Base-by-base conservation (phyloP, 2,113 vertebrate genomes). In the Pachycephala philippinensis region DNA sequence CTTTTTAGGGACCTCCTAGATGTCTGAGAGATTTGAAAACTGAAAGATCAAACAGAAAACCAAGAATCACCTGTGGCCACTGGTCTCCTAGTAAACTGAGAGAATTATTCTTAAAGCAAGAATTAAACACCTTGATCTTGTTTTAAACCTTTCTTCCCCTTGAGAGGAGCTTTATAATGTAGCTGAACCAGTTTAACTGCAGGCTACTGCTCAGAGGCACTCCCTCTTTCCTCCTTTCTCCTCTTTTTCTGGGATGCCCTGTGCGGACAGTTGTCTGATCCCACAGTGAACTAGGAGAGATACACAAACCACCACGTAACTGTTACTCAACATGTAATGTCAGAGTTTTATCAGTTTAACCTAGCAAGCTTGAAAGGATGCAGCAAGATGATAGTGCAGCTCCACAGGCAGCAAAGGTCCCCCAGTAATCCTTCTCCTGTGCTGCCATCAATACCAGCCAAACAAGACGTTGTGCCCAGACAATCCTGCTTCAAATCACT, bases 391-490 rank as follows among this genome's bases (percentile, higher is more conserved):
- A 53, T 15, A 39, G 18, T 2, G 16, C 12, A 68, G 44, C n/a
- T 80, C 35, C 39, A 21, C 35, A 35, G 44, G 22, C 53, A 64
- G 53, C 24, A 59, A 37, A 63, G 53, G 60, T n/a, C 4, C 19
- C 14, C 11, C 10, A 45, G 19, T 3, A 18, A 33, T 54, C 23
- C 19, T 60, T 27, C 20, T 61, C 47, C 31, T 35, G 9, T 30
- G 49, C 14, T 80, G 54, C 17, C 14, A 45, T 13, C 39, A 50
- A 13, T 49, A 56, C 21, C 21, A 80, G n/a, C 6, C 33, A 77
- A 80, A 76, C 24, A 56, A 59, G 47, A 44, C 18, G 39, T 0
- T 2, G 1, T 33, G 33, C 10, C 47, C 3, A 1, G 35, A 30
- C 13, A 91, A 13, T 33, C 24, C 72, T 60, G 15, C 27, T 60